These are phyloP conservation scores for Spatulosminthurus flaviceps DNA, from an alignment of 2,888 invertebrate genomes.

Conservation along the genomic window DNA sequence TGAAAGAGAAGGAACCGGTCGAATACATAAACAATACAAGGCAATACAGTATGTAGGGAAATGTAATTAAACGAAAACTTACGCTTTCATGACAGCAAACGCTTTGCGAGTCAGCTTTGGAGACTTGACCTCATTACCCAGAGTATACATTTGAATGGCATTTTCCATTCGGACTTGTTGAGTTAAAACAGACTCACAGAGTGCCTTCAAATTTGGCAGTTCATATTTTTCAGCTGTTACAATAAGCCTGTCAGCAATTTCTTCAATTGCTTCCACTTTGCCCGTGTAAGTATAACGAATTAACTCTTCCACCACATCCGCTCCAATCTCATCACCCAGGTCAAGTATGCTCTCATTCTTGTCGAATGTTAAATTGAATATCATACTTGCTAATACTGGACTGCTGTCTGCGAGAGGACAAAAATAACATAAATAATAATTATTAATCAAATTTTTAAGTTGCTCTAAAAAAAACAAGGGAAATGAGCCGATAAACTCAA, in stretches of 20 bases:
- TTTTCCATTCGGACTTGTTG: conserved; percentile 51
- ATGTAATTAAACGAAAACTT: conserved; percentile 23
- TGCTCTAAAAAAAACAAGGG: no score
- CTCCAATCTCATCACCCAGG: conserved; percentile 54
- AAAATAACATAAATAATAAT: no score
- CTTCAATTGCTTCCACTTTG: conserved; percentile 54
- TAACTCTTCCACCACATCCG: conserved; percentile 54
- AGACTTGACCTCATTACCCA: conserved; percentile 54
- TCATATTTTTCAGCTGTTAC: conserved; percentile 51
- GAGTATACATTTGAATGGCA: conserved; percentile 57
- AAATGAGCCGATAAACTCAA: no score
- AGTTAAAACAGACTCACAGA: conserved; percentile 55
- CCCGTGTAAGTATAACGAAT: conserved; percentile 60
- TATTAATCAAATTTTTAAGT: no score
- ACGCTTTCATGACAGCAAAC: conserved; percentile 59
- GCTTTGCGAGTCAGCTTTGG: conserved; percentile 52
- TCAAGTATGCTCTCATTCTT: conserved; percentile 57
- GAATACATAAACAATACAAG: no score
- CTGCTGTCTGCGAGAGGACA: conserved; percentile 55
- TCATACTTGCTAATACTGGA: conserved; percentile 57
- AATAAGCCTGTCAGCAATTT: conserved; percentile 54
- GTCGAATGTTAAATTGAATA: conserved; percentile 55
- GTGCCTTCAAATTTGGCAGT: conserved; percentile 54
- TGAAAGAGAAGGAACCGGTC: no score
- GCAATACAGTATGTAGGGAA: neutral